These are phyloP conservation scores for Apus apus DNA, from an alignment of 2,113 vertebrate species.

Conservation along the genomic window DNA sequence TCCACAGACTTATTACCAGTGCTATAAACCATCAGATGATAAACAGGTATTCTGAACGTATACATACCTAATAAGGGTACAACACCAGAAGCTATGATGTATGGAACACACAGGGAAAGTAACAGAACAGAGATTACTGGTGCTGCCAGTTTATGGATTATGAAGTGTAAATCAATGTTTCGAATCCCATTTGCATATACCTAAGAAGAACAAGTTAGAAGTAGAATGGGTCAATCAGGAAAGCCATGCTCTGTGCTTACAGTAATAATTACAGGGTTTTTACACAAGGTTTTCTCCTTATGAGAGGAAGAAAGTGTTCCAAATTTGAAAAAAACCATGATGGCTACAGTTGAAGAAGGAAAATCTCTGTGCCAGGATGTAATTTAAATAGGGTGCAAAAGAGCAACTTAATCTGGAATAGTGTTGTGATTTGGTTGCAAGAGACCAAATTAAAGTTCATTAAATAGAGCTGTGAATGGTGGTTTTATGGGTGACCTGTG, in stretches of 20 bases:
- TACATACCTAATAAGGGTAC: conserved; percentile 90
- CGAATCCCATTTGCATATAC: conserved; percentile 98
- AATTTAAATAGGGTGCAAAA: not conserved
- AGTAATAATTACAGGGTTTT: not conserved
- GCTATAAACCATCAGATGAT: not conserved
- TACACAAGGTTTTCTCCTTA: not conserved
- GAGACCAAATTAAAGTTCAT: not conserved
- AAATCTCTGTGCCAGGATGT: not conserved
- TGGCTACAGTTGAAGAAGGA: accelerated
- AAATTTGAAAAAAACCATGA: not conserved
- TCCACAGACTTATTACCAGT: not conserved
- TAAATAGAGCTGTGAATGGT: not conserved
- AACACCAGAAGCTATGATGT: conserved; percentile 90
- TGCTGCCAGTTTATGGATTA: conserved; percentile 92
- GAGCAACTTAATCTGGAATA: not conserved
- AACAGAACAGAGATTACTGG: conserved; percentile 94
- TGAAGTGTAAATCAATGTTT: conserved; percentile 98
- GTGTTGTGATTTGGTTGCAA: not conserved
- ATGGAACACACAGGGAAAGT: conserved; percentile 93
- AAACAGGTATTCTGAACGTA: not conserved
- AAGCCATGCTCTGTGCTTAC: not conserved
- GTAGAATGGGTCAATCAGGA: not conserved
- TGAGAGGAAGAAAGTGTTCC: not conserved
- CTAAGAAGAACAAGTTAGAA: conserved; percentile 60
- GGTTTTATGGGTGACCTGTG: not conserved